phyloP scores from a whole-genome alignment of 92 coral and sea anemone genomes.

The Zoanthus sociatus region DNA sequence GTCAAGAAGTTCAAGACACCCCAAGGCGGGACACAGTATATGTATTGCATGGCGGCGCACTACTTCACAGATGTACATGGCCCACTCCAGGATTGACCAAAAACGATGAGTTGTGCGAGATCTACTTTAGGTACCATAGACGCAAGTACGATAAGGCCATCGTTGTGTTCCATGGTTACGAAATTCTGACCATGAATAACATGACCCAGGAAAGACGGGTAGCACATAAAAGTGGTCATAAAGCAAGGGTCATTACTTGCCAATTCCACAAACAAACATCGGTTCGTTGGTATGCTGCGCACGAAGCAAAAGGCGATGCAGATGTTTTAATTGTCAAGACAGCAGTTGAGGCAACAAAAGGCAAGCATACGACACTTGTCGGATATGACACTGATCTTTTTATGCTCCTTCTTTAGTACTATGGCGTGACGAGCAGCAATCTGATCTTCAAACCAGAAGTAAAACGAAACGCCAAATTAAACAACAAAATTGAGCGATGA shows the following conservation, averaged over 20 bases:
- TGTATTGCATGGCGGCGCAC: conserved; percentile 56
- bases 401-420: conserved; percentile 35
- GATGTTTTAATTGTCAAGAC: conserved; percentile 48
- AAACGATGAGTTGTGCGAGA: neutral
- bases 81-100: conserved; percentile 12
- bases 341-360: conserved; percentile 36
- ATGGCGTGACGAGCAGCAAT: conserved; percentile 9
- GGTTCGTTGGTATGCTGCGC: too few relatives aligned
- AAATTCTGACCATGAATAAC: neutral
- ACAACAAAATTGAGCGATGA: neutral
- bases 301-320: conserved; percentile 30
- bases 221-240: neutral
- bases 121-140: neutral
- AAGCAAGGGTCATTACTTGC: conserved; percentile 55
- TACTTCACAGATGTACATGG: conserved; percentile 57
- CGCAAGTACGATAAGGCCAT: conserved; percentile 4
- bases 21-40: conserved; percentile 40
- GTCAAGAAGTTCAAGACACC: neutral
- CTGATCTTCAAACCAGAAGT: conserved; percentile 57
- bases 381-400: conserved; percentile 58
- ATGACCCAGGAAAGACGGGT: too few relatives aligned
- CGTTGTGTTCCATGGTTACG: conserved; percentile 58
- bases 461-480: conserved; percentile 31
- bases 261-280: conserved; percentile 42
- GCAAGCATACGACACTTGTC: conserved; percentile 25